Percentiles rank a stretch among this genome's conserved stretches.
Conservation (phyloP, 2,888 invertebrate genomes). For the Aphodius granarius region DNA sequence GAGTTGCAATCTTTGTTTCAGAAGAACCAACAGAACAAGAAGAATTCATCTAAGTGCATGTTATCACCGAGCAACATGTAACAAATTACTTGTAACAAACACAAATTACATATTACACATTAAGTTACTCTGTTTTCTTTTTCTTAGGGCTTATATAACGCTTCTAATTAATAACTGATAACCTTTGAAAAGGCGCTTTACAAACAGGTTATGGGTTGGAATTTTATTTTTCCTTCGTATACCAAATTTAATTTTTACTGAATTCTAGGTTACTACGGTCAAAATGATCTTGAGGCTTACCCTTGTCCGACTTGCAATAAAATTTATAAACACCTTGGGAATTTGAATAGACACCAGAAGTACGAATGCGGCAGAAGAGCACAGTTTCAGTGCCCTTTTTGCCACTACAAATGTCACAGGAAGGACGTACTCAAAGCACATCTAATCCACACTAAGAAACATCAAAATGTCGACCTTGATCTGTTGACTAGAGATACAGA, state of each 20-base stretch:
- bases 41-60: too few species aligned
- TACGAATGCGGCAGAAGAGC: conserved; percentile 59
- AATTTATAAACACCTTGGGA: conserved; percentile 59
- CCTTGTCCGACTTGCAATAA: conserved; percentile 55
- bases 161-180: not conserved
- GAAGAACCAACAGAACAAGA: too few species aligned
- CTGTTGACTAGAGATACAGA: not conserved
- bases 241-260: not conserved
- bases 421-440: conserved; percentile 27
- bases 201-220: not conserved
- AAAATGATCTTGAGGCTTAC: conserved; percentile 19
- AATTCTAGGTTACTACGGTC: conserved; percentile 3
- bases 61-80: too few species aligned
- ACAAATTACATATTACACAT: not conserved
- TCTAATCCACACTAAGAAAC: conserved; percentile 27
- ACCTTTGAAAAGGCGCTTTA: not conserved
- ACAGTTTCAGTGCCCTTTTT: conserved; percentile 44
- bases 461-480: conserved; percentile 24
- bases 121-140: not conserved
- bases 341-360: conserved; percentile 57
- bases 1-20: too few species aligned
- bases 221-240: not conserved
- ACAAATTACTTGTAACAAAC: too few species aligned
- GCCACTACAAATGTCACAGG: conserved; percentile 32
- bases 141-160: not conserved